These are phyloP conservation scores for Morus bassanus DNA, from an alignment of 2,797 vertebrate genomes.

Conservation along the genomic window DNA sequence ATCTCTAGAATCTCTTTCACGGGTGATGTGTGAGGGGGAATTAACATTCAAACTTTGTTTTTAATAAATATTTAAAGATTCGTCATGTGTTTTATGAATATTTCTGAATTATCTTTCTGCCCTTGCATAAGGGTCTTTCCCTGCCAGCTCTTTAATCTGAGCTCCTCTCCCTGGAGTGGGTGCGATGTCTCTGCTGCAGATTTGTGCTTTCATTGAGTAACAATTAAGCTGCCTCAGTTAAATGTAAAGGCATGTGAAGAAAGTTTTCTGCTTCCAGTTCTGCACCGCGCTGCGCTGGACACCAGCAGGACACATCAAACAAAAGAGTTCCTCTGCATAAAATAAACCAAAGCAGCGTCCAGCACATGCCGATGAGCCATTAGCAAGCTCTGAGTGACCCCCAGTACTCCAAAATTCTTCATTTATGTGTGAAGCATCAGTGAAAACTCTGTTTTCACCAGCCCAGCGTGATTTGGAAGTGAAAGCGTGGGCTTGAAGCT, in stretches of 20 bases:
- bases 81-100: background rate
- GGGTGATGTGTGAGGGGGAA: conserved; percentile 22
- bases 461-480: background rate
- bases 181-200: background rate
- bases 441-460: background rate
- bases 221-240: background rate
- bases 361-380: background rate
- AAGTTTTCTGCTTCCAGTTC: background rate
- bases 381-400: background rate
- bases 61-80: conserved; percentile 28
- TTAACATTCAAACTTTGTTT: conserved; percentile 13
- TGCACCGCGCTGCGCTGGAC: fast-evolving
- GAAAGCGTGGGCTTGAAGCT: background rate
- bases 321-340: background rate
- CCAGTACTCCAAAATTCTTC: background rate
- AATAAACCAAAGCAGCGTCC: background rate
- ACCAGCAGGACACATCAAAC: background rate
- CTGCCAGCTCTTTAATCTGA: background rate
- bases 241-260: background rate
- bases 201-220: background rate
- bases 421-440: background rate
- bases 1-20: conserved; percentile 10
- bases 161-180: background rate
- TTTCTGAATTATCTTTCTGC: conserved; percentile 5
- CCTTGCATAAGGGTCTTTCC: background rate